These are phyloP conservation scores for Panthera tigris DNA, from an alignment of 2,113 vertebrate species.

Conservation along the genomic window DNA sequence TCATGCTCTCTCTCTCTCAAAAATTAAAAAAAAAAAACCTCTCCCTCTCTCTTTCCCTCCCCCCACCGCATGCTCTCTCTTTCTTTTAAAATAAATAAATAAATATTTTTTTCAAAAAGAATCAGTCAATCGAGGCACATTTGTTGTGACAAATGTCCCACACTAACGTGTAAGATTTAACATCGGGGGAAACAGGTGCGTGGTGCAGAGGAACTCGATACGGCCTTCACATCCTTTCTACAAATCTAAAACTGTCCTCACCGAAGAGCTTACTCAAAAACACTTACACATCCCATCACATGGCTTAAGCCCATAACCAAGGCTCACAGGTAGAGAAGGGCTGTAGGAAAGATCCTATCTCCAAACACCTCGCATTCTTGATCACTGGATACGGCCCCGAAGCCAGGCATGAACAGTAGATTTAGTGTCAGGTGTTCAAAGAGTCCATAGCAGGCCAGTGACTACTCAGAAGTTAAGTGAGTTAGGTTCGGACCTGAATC, in stretches of 20 bases:
- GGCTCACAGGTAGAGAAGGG: neutral
- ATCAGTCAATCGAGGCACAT: too few species aligned
- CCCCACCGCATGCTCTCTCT: too few species aligned
- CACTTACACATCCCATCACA: too few species aligned
- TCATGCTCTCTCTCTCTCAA: too few species aligned
- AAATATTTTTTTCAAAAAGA: too few species aligned
- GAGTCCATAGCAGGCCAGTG: neutral
- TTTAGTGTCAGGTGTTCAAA: neutral
- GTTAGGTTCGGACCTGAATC: neutral
- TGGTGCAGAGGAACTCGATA: rapidly evolving
- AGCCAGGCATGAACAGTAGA: neutral
- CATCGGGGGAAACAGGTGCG: rapidly evolving
- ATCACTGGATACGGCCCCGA: neutral
- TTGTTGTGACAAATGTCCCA: neutral
- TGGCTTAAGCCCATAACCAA: too few species aligned
- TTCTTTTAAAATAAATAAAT: too few species aligned
- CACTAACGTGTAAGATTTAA: neutral
- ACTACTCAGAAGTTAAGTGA: neutral
- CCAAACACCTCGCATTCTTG: neutral
- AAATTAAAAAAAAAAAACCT: too few species aligned
- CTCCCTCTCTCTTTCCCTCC: too few species aligned
- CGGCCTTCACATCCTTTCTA: neutral
- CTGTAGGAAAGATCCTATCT: neutral
- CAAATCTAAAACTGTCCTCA: neutral
- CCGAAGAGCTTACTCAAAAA: neutral